Evolutionary conservation across 2,888 invertebrate genomes (phyloP).

Genomic region (Troilus luridus): DNA sequence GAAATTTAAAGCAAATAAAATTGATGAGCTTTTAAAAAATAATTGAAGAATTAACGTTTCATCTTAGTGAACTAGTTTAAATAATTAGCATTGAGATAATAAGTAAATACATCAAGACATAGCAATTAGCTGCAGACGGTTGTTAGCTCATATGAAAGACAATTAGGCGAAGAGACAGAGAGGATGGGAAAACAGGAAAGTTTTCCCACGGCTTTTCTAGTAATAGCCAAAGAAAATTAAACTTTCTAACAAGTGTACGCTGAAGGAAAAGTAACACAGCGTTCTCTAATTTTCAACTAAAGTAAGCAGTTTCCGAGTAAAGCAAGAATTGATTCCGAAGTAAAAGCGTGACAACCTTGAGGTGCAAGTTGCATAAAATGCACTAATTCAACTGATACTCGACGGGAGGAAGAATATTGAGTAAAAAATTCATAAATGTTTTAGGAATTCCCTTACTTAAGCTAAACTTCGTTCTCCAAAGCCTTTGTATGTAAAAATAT

Average conservation of each 20-base stretch:
- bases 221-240: not conserved
- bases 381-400: too few species aligned
- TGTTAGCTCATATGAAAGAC: not conserved
- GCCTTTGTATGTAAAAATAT: too few species aligned
- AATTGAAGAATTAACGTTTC: not conserved
- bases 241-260: not conserved
- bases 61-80: not conserved
- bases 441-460: too few species aligned
- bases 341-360: not conserved
- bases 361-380: not conserved
- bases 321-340: not conserved
- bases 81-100: not conserved
- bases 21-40: too few species aligned
- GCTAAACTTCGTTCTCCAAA: too few species aligned
- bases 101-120: not conserved
- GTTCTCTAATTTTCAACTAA: not conserved
- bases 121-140: not conserved
- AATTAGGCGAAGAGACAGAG: not conserved
- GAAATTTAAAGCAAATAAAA: too few species aligned
- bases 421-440: too few species aligned
- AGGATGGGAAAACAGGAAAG: not conserved
- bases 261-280: not conserved
- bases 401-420: too few species aligned
- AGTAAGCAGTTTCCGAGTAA: not conserved
- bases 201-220: conserved; percentile 16